Evolutionary conservation across 2,888 invertebrate species (phyloP).

Genomic region (Psylliodes chrysocephalus): DNA sequence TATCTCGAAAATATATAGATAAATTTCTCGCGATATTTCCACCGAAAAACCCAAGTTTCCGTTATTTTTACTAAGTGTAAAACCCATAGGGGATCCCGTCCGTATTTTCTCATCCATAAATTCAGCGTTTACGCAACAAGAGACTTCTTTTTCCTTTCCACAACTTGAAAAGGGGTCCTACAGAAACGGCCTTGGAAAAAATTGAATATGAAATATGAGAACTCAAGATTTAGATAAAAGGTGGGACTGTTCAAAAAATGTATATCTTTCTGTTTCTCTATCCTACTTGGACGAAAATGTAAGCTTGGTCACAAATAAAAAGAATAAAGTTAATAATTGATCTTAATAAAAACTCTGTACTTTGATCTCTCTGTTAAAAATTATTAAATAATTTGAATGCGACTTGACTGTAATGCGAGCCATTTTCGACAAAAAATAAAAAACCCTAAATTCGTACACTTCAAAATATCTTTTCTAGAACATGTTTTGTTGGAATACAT

Average conservation of each 20-base stretch:
- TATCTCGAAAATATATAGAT: too few species aligned
- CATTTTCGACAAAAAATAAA: too few species aligned
- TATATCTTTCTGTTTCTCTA: not conserved
- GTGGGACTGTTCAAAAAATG: not conserved
- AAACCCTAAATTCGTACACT: too few species aligned
- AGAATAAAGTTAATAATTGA: too few species aligned
- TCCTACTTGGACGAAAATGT: not conserved
- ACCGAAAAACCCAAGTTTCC: slow-evolving; percentile 1
- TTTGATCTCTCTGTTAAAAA: too few species aligned
- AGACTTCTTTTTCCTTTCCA: slow-evolving; percentile 20
- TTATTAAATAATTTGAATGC: too few species aligned
- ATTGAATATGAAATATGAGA: slow-evolving; percentile 10
- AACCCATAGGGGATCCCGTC: slow-evolving; percentile 12
- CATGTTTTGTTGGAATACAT: too few species aligned
- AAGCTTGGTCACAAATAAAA: too few species aligned
- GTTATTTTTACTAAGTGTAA: slow-evolving; percentile 13
- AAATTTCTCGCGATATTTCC: too few species aligned
- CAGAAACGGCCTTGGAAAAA: slow-evolving; percentile 7
- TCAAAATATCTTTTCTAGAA: too few species aligned
- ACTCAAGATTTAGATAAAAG: slow-evolving; percentile 4
- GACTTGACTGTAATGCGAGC: too few species aligned
- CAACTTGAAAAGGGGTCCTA: slow-evolving; percentile 9
- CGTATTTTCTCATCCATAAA: slow-evolving; percentile 33
- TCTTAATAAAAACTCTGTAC: too few species aligned
- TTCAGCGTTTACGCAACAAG: slow-evolving; percentile 19